Conservation (phyloP, 2,888 invertebrate species). For the Saturnia pavonia region DNA sequence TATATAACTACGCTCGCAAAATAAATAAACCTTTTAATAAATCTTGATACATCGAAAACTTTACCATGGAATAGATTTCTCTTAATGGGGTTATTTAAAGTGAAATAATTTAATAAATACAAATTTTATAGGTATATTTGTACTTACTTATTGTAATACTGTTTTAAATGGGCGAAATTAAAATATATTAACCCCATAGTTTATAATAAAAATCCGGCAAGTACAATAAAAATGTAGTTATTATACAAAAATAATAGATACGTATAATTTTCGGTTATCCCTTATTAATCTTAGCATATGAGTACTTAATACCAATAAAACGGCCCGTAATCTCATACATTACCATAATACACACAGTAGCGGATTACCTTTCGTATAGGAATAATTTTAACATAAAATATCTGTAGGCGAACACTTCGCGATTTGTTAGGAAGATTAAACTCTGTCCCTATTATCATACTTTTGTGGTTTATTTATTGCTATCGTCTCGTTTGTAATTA, state of each 20-base stretch:
- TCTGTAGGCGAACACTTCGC: conserved; percentile 55
- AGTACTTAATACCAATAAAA: conserved; percentile 30
- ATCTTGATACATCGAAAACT: too few relatives aligned
- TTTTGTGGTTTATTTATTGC: conserved; percentile 42
- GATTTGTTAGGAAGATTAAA: conserved; percentile 74
- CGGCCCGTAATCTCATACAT: conserved; percentile 55
- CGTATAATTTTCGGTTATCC: conserved; percentile 11
- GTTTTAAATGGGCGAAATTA: too few relatives aligned
- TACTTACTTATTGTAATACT: too few relatives aligned
- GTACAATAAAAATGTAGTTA: neutral
- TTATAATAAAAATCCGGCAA: too few relatives aligned
- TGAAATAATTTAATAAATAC: too few relatives aligned
- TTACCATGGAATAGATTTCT: too few relatives aligned
- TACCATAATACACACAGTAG: conserved; percentile 39
- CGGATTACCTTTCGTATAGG: conserved; percentile 56
- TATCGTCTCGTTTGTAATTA: conserved; percentile 26
- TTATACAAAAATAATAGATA: neutral
- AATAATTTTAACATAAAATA: conserved; percentile 70
- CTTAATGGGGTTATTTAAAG: too few relatives aligned
- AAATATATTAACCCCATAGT: too few relatives aligned
- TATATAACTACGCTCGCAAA: too few relatives aligned
- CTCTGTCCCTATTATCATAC: conserved; percentile 50
- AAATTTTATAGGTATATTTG: too few relatives aligned
- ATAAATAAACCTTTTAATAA: too few relatives aligned
- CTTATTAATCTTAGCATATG: conserved; percentile 11